Percentiles rank a stretch among this genome's conserved stretches.
phyloP scores from a whole-genome alignment of 2,888 invertebrate species.

The Acleris sparsana region DNA sequence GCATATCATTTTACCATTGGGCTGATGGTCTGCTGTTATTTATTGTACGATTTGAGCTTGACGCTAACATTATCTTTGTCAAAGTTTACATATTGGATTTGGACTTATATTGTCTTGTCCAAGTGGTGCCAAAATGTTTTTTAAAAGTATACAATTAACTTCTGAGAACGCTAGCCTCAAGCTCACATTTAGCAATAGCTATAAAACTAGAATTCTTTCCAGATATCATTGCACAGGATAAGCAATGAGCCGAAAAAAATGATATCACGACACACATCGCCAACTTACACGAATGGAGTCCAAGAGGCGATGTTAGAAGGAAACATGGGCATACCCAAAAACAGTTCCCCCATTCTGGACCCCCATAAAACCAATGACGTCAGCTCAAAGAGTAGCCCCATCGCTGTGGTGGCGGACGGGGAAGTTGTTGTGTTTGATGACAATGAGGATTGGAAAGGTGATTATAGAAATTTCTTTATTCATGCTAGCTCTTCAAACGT shows the following conservation, averaged over 20 bases:
- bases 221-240: conserved; percentile 77
- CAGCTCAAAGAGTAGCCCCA: conserved; percentile 79
- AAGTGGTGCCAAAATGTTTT: no score
- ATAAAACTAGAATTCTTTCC: conserved; percentile 44
- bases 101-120: no score
- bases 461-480: conserved; percentile 32
- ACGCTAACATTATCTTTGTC: conserved; percentile 11
- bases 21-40: conserved; percentile 33
- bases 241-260: conserved; percentile 77
- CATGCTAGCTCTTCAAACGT: conserved; percentile 1
- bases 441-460: conserved; percentile 91
- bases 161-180: conserved; percentile 7
- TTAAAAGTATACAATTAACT: not conserved
- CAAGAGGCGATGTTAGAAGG: conserved; percentile 59
- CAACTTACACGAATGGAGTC: conserved; percentile 76
- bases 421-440: conserved; percentile 95
- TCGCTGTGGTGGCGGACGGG: conserved; percentile 87
- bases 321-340: conserved; percentile 75
- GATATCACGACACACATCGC: conserved; percentile 78
- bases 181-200: conserved; percentile 20
- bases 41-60: conserved; percentile 8
- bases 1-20: conserved; percentile 27
- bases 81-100: no score
- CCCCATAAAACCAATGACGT: conserved; percentile 74
- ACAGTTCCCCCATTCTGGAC: conserved; percentile 77